Conservation (phyloP, 2,797 vertebrate species). For the Cygnus olor region DNA sequence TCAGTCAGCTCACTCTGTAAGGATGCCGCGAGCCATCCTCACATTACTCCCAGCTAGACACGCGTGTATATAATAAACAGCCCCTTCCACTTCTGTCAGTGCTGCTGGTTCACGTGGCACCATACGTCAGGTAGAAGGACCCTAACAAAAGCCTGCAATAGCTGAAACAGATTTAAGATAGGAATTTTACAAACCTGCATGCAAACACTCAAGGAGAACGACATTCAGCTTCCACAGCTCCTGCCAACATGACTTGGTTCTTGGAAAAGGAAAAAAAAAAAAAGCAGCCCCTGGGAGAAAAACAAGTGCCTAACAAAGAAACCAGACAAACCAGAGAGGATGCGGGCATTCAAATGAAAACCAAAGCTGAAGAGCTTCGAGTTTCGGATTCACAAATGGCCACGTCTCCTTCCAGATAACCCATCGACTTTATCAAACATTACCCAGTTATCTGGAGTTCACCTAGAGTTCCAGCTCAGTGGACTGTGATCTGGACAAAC, state of each 20-base stretch:
- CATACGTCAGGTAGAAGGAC: too few relatives aligned
- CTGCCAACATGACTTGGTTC: not conserved
- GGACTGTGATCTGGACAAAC: slow-evolving; percentile 15
- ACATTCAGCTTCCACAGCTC: not conserved
- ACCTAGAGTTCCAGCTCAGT: not conserved
- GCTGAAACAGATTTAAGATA: not conserved
- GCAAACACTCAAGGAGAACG: not conserved
- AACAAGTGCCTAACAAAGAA: not conserved
- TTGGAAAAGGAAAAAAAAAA: not conserved
- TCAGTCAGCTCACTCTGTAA: not conserved
- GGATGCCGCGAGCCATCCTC: not conserved
- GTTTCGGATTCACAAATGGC: not conserved
- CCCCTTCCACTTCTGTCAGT: not conserved
- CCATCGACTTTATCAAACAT: not conserved
- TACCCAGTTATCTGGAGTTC: not conserved
- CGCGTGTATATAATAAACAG: not conserved
- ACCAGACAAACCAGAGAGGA: not conserved
- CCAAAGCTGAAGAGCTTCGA: not conserved
- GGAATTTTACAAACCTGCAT: not conserved
- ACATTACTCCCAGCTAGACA: not conserved
- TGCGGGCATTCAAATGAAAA: not conserved
- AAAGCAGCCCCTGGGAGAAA: not conserved
- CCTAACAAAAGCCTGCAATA: not conserved
- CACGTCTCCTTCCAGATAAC: not conserved
- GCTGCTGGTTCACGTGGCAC: not conserved